Percentiles rank a stretch among this genome's conserved stretches.
These are phyloP conservation scores for Gracilinanus agilis DNA, from an alignment of 2,113 vertebrate species.

Conservation along the genomic window DNA sequence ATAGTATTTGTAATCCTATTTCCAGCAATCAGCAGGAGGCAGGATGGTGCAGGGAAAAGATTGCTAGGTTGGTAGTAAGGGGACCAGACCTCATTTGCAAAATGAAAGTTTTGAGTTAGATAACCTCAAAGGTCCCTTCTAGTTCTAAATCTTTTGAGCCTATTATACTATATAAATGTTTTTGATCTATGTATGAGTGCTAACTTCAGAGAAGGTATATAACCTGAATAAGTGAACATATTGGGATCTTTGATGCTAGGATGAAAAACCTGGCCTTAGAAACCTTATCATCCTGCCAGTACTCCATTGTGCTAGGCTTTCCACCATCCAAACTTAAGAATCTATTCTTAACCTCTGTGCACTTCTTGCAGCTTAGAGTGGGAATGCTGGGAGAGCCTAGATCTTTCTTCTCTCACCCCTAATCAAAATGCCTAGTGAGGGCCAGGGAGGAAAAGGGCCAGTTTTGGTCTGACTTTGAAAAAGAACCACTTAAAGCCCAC, in stretches of 20 bases:
- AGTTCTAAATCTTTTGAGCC: conserved; percentile 40
- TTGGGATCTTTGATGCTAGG: not conserved
- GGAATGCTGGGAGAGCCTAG: conserved; percentile 3
- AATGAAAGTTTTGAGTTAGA: not conserved
- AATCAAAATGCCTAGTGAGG: not conserved
- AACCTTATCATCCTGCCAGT: not conserved
- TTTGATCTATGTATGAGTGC: conserved; percentile 25
- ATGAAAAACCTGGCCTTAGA: conserved; percentile 51
- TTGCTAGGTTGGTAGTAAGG: not conserved
- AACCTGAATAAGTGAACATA: conserved; percentile 34
- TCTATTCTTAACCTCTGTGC: conserved; percentile 21
- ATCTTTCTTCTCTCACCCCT: not conserved
- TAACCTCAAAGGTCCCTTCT: not conserved
- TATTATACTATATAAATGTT: not conserved
- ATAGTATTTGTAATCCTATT: not conserved
- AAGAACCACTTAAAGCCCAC: not conserved
- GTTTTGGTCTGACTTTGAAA: not conserved
- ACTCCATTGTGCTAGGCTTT: too few relatives aligned
- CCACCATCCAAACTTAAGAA: not conserved
- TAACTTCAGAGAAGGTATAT: conserved; percentile 28
- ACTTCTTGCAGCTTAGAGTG: not conserved
- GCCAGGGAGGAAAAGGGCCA: not conserved
- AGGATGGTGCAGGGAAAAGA: not conserved
- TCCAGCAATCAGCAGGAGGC: not conserved
- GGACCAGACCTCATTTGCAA: not conserved